phyloP scores from a whole-genome alignment of 2,113 vertebrate genomes.

The Eudorcas thomsonii region DNA sequence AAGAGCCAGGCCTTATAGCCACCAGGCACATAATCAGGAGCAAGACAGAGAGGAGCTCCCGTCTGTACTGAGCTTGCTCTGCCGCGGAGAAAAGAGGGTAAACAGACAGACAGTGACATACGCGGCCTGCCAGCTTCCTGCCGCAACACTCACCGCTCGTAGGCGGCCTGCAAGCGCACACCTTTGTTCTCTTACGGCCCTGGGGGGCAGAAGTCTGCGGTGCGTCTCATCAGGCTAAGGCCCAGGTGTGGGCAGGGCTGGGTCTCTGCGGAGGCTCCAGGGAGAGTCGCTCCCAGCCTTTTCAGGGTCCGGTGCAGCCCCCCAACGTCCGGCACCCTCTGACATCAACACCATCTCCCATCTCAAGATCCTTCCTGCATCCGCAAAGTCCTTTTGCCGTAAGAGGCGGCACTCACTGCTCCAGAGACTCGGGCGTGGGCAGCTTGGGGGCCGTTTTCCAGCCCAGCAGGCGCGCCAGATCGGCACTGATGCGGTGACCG shows the following conservation, averaged over 20 bases:
- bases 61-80: not conserved
- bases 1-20: not conserved
- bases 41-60: fast-evolving
- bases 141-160: fast-evolving
- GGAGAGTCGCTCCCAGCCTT: not conserved
- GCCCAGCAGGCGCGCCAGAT: not conserved
- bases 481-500: not conserved
- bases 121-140: fast-evolving
- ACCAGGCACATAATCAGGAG: fast-evolving
- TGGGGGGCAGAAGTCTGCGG: not conserved
- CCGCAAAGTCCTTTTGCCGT: fast-evolving
- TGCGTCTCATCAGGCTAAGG: not conserved
- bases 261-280: not conserved
- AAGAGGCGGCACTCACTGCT: not conserved
- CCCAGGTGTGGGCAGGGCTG: not conserved
- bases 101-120: fast-evolving
- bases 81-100: fast-evolving
- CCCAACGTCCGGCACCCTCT: fast-evolving
- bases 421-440: not conserved
- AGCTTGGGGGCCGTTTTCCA: not conserved
- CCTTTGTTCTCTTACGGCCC: not conserved
- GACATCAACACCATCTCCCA: not conserved
- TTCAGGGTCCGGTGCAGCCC: not conserved
- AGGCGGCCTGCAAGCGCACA: fast-evolving
- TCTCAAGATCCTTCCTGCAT: no score